phyloP scores from a whole-genome alignment of 2,888 invertebrate species.

The Ophion slaviceki region DNA sequence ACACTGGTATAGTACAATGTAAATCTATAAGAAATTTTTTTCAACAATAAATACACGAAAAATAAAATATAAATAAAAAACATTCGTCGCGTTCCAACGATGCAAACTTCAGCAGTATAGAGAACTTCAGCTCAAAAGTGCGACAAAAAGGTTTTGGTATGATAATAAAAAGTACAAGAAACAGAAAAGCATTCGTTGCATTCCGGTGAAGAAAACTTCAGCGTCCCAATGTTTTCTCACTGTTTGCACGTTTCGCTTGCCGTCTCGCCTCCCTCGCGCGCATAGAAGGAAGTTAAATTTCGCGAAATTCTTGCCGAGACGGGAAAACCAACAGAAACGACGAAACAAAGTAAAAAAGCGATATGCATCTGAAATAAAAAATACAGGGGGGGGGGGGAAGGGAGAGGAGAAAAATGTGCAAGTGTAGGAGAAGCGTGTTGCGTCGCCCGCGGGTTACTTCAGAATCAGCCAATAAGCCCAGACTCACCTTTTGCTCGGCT shows the following conservation, averaged over 20 bases:
- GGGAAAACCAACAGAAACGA: not conserved
- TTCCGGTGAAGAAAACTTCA: not conserved
- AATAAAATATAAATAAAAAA: too few species aligned
- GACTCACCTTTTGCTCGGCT: constrained; percentile 90
- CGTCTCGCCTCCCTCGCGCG: not conserved
- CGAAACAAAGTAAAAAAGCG: too few species aligned
- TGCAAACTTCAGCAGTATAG: too few species aligned
- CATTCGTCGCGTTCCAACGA: too few species aligned
- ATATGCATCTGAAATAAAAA: too few species aligned
- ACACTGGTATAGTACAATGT: too few species aligned
- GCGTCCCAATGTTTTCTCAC: not conserved
- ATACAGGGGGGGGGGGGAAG: not conserved
- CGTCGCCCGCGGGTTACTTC: not conserved
- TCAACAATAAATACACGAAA: too few species aligned
- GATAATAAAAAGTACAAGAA: not conserved
- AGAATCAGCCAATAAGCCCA: constrained; percentile 68
- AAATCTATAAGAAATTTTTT: too few species aligned
- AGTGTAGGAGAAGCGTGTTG: not conserved
- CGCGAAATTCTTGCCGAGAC: not conserved
- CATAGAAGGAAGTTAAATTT: not conserved
- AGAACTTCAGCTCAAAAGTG: not conserved
- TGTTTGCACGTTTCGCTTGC: not conserved
- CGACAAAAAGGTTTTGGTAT: not conserved
- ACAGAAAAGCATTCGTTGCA: not conserved
- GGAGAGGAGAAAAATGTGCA: not conserved